Evolutionary conservation across 2,797 vertebrate species (phyloP), one percentile per base, ranked within the genome.

Genomic region (Chanos chanos): DNA sequence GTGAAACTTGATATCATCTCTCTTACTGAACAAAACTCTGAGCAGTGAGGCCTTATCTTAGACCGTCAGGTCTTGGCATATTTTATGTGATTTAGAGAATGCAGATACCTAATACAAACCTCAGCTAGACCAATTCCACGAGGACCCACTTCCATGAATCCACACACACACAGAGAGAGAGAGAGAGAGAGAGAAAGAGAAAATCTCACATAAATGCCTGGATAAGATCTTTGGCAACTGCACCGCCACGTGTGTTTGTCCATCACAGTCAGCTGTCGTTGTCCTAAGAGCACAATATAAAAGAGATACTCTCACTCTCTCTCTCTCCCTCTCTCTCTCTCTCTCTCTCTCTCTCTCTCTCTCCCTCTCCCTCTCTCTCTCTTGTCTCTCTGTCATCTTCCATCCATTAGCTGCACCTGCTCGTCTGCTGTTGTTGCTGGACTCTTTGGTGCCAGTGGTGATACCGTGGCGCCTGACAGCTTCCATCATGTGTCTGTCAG

Each of bases 401-500:
- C 80, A 60, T 71, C 61, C 25, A 57, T 75, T 75, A 75, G 51
- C 52, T 70, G 75, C 82, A 82, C 80, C 80, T 85, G 84, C 70
- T 78, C 74, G 69, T 67, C 60, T n/a, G 37, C 71, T 72, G 58
- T 50, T 50, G 48, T 65, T 68, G 55, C 77, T 41, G 70, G 58
- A 72, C 64, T 72, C 78, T 70, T 68, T 53, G 70, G 73, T 77
- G 77, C 73, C 68, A 59, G 21, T 43, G 40, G 18, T 43, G 40
- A 43, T 43, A 40, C 47, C 69, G 73, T 78, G 77, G 77, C 77
- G 79, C 78, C 81, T 76, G 73, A 75, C 79, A 75, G 76, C 80
- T 81, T 83, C 78, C 71, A 61, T 48, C 40, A 71, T 81, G 75
- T 79, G 78, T 82, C 78, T 81, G 78, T 81, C 76, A 53, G 63